Percentiles rank a stretch among this genome's conserved stretches.
phyloP scores from a whole-genome alignment of 1,140 invertebrate species.

The Parapsyche elsis region DNA sequence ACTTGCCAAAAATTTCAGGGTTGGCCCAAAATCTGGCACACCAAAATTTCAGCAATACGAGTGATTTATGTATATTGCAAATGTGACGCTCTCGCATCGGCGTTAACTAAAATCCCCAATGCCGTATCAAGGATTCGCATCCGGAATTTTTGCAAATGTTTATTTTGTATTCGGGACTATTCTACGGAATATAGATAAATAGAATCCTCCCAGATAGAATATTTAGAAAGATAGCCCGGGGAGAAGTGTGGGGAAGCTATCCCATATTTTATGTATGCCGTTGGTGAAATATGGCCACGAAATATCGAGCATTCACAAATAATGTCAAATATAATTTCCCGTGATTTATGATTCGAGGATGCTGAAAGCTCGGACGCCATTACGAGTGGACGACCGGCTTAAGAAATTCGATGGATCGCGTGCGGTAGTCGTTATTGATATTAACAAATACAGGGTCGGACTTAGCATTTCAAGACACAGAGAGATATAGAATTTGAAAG shows the following conservation, averaged over 20 bases:
- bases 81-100: no score
- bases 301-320: background rate
- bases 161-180: background rate
- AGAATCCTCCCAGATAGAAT: no score
- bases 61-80: background rate
- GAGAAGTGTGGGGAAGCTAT: background rate
- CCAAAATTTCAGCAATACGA: background rate
- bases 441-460: no score
- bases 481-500: no score
- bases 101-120: background rate
- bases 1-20: constrained; percentile 19
- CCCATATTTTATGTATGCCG: constrained; percentile 21
- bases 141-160: background rate
- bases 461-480: no score
- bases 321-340: constrained; percentile 24
- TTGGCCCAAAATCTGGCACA: background rate
- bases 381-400: no score
- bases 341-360: constrained; percentile 11
- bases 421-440: background rate
- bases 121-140: background rate
- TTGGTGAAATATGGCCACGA: constrained; percentile 1
- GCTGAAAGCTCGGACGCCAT: background rate
- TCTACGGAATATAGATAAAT: no score
- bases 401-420: background rate
- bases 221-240: no score